phyloP scores from a whole-genome alignment of 2,113 vertebrate genomes.

The Amphiprion ocellaris region DNA sequence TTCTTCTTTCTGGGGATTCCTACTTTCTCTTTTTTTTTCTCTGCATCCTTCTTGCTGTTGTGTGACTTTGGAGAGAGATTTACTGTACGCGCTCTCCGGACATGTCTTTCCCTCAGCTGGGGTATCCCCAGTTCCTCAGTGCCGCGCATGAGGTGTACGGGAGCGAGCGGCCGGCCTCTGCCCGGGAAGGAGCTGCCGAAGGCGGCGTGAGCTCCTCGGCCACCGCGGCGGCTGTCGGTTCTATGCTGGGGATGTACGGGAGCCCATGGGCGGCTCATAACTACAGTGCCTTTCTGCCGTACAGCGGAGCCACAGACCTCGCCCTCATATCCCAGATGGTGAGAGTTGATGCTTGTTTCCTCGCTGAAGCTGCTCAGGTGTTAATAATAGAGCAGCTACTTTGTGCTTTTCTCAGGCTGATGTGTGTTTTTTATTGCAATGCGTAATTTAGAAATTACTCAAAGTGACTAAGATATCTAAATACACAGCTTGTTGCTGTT shows the following conservation, averaged over 20 bases:
- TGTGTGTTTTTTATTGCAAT: background rate
- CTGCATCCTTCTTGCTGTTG: slow-evolving; percentile 30
- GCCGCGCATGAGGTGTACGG: slow-evolving; percentile 91
- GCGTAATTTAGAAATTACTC: background rate
- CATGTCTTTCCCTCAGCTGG: slow-evolving; percentile 97
- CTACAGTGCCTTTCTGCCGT: slow-evolving; percentile 97
- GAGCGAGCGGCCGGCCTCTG: slow-evolving; percentile 90
- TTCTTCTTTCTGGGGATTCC: slow-evolving; percentile 68
- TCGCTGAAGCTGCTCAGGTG: slow-evolving; percentile 17
- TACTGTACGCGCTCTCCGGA: slow-evolving; percentile 72
- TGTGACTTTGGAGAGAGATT: slow-evolving; percentile 68
- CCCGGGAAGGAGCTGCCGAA: slow-evolving; percentile 87
- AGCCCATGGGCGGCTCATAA: slow-evolving; percentile 92
- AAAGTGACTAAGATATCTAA: background rate
- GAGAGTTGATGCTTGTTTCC: slow-evolving; percentile 73
- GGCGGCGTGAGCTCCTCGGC: slow-evolving; percentile 87
- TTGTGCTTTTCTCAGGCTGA: background rate
- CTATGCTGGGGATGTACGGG: slow-evolving; percentile 96
- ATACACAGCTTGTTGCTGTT: background rate
- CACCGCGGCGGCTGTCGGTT: slow-evolving; percentile 91
- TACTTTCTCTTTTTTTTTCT: slow-evolving; percentile 66
- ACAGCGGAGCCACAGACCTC: slow-evolving; percentile 92
- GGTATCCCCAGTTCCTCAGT: slow-evolving; percentile 93
- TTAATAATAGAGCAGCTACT: background rate
- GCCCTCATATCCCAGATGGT: slow-evolving; percentile 98